Conservation (phyloP, 2,888 invertebrate genomes). For the Gryllus longicercus region DNA sequence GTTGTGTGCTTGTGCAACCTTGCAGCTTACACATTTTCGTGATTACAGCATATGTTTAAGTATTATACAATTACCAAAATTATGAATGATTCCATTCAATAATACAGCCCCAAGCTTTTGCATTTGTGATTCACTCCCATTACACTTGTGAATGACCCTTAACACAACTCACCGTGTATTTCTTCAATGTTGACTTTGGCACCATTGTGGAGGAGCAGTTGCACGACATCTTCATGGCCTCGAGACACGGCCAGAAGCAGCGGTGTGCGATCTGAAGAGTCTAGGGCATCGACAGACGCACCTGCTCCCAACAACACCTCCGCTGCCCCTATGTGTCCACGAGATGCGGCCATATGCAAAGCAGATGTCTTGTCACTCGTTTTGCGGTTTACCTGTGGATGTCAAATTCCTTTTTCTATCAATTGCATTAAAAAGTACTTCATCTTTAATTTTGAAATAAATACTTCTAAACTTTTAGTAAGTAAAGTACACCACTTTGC, state of each 20-base stretch:
- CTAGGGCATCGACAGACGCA: conserved; percentile 58
- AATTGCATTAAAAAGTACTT: too few relatives aligned
- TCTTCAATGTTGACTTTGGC: conserved; percentile 56
- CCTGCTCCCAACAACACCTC: conserved; percentile 56
- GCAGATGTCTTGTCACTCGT: conserved; percentile 60
- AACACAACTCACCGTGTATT: conserved; percentile 52
- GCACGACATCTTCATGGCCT: conserved; percentile 47
- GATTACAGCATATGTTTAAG: too few relatives aligned
- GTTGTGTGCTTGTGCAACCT: too few relatives aligned
- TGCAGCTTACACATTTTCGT: too few relatives aligned
- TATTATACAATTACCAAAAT: too few relatives aligned
- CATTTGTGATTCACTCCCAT: too few relatives aligned
- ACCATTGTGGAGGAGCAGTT: conserved; percentile 44
- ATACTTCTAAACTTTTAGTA: too few relatives aligned
- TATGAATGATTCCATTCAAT: too few relatives aligned
- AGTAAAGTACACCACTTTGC: too few relatives aligned
- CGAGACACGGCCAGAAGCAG: conserved; percentile 49
- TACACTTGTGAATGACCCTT: too few relatives aligned
- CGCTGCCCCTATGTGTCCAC: conserved; percentile 55
- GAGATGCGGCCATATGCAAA: conserved; percentile 60
- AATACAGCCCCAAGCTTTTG: too few relatives aligned
- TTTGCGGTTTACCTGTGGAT: conserved; percentile 57
- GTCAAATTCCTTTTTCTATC: not conserved
- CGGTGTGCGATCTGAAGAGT: conserved; percentile 55
- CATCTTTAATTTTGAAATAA: too few relatives aligned